Evolutionary conservation across 1,140 invertebrate species (phyloP).

Genomic region (Psix sp.): DNA sequence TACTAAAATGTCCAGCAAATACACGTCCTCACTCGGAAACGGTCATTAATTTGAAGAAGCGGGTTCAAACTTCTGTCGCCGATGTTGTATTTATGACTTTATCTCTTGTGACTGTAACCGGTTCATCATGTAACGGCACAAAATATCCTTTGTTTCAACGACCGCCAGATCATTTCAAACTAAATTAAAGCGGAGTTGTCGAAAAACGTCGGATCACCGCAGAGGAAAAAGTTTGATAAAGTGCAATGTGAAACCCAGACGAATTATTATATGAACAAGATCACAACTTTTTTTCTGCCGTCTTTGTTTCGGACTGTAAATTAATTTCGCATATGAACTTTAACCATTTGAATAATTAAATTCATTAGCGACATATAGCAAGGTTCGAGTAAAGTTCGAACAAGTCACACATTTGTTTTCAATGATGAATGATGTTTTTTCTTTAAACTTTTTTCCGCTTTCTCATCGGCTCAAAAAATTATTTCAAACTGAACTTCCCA

Average conservation of each 20-base stretch:
- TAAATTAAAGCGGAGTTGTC: slow-evolving; percentile 20
- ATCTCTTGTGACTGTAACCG: slow-evolving; percentile 14
- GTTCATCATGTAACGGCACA: slow-evolving; percentile 10
- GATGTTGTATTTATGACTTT: slow-evolving; percentile 39
- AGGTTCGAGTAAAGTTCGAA: too few relatives aligned
- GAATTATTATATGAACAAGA: slow-evolving; percentile 12
- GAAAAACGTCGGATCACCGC: slow-evolving; percentile 12
- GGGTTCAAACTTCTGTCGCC: slow-evolving; percentile 32
- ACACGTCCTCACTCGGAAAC: slow-evolving; percentile 25
- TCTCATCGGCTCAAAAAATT: too few relatives aligned
- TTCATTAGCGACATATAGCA: too few relatives aligned
- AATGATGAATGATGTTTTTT: too few relatives aligned
- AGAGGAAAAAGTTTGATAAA: slow-evolving; percentile 11
- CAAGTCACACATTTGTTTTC: too few relatives aligned
- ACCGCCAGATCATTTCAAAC: slow-evolving; percentile 16
- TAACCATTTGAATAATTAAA: too few relatives aligned
- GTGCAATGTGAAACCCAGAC: neutral
- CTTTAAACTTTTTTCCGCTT: too few relatives aligned
- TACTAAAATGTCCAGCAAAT: slow-evolving; percentile 45
- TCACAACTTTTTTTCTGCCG: too few relatives aligned
- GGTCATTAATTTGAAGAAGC: slow-evolving; percentile 46
- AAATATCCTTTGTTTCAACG: slow-evolving; percentile 13
- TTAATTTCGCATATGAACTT: too few relatives aligned
- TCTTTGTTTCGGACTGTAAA: too few relatives aligned
- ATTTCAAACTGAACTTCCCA: too few relatives aligned